These are phyloP conservation scores for Lates japonicus DNA, from an alignment of 2,797 vertebrate genomes.

Conservation along the genomic window DNA sequence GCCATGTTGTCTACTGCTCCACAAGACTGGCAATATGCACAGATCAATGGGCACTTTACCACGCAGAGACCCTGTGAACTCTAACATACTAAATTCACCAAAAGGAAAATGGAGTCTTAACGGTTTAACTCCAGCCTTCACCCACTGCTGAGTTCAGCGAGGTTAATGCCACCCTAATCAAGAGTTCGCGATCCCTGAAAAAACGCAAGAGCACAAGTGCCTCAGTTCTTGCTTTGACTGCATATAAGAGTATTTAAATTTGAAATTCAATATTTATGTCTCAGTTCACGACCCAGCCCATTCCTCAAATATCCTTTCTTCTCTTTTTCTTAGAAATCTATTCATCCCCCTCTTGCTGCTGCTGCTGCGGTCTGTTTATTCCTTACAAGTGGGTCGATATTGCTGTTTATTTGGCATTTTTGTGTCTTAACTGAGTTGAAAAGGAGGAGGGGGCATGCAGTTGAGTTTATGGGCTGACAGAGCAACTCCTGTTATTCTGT, in stretches of 20 bases:
- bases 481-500: conserved; percentile 51
- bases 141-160: conserved; percentile 45
- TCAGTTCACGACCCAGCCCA: conserved; percentile 54
- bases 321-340: conserved; percentile 43
- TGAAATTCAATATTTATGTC: conserved; percentile 60
- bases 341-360: conserved; percentile 28
- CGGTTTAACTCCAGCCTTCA: conserved; percentile 28
- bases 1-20: accelerated
- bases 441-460: conserved; percentile 8
- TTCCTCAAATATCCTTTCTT: conserved; percentile 51
- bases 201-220: conserved; percentile 20
- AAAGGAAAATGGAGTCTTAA: conserved; percentile 25
- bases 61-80: background rate
- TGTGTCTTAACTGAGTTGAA: conserved; percentile 64
- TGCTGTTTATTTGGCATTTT: conserved; percentile 70
- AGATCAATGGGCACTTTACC: background rate
- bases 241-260: conserved; percentile 48
- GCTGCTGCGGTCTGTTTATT: conserved; percentile 53
- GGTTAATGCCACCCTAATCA: conserved; percentile 53
- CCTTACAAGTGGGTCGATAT: conserved; percentile 47
- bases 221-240: conserved; percentile 27
- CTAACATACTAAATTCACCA: conserved; percentile 8
- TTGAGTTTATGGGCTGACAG: conserved; percentile 44
- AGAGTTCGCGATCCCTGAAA: conserved; percentile 34
- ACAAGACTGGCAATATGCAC: background rate